A percentile compares a stretch with the other conserved stretches of the same genome.
phyloP scores from a whole-genome alignment of 1,140 invertebrate genomes.

The Nephotettix cincticeps region DNA sequence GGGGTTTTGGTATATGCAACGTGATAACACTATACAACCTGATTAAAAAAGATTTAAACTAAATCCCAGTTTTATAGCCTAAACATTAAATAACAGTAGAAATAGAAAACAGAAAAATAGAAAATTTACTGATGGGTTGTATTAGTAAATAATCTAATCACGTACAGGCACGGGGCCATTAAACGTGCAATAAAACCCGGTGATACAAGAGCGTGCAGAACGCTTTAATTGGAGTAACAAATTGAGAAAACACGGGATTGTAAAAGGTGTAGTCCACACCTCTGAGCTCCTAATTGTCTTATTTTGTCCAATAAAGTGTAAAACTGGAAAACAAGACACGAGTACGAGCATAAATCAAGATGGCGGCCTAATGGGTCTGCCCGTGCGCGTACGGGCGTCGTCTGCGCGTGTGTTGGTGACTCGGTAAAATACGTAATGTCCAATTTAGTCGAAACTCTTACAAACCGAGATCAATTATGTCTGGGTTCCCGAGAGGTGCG shows the following conservation, averaged over 20 bases:
- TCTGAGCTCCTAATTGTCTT: neutral
- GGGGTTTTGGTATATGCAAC: too few species aligned
- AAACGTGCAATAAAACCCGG: neutral
- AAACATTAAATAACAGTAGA: too few species aligned
- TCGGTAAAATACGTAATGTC: neutral
- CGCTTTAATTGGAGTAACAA: conserved; percentile 1
- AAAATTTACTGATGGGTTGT: too few species aligned
- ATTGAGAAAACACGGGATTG: neutral
- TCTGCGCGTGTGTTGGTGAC: neutral
- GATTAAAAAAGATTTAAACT: too few species aligned
- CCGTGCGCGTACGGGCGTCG: neutral
- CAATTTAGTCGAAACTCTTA: conserved; percentile 1
- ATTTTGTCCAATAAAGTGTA: conserved; percentile 7
- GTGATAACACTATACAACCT: too few species aligned
- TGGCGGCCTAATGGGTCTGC: neutral
- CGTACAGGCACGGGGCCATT: too few species aligned
- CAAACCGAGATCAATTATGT: neutral
- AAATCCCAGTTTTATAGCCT: too few species aligned
- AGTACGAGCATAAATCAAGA: neutral
- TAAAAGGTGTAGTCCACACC: neutral
- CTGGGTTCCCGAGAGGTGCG: neutral
- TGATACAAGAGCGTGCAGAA: neutral
- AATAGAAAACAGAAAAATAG: too few species aligned
- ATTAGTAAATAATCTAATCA: too few species aligned
- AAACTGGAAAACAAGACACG: neutral